Conservation (phyloP, 2,113 vertebrate genomes). For the Petrocephalus zakoni region DNA sequence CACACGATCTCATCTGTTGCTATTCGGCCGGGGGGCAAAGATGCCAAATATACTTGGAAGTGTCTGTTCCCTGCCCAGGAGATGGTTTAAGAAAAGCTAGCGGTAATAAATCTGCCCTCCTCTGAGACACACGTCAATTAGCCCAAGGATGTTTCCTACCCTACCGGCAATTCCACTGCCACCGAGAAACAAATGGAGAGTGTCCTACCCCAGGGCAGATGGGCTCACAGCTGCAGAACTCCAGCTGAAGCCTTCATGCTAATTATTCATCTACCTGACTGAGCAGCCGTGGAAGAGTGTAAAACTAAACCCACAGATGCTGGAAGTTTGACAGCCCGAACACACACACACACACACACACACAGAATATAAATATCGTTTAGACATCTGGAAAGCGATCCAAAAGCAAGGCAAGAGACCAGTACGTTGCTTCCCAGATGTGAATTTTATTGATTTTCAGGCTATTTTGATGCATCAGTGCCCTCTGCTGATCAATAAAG, state of each 20-base stretch:
- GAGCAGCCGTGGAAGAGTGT: not conserved
- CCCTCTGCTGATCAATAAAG: not conserved
- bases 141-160: not conserved
- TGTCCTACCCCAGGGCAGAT: not conserved
- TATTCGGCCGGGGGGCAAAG: not conserved
- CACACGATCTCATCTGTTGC: not conserved
- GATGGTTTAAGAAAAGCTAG: not conserved
- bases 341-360: not conserved
- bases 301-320: not conserved
- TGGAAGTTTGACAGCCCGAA: not conserved
- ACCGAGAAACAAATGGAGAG: not conserved
- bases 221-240: not conserved
- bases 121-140: not conserved
- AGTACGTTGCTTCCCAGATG: not conserved
- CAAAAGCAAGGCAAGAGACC: not conserved
- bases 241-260: not conserved
- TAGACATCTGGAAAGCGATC: not conserved
- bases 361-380: not conserved
- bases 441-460: not conserved
- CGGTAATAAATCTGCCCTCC: not conserved
- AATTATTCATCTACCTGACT: not conserved
- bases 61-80: not conserved
- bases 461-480: not conserved
- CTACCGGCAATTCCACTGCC: not conserved
- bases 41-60: not conserved